Evolutionary conservation across 2,888 invertebrate genomes (phyloP), one percentile per base, ranked within the genome.

Genomic region (Octodonta nipae): DNA sequence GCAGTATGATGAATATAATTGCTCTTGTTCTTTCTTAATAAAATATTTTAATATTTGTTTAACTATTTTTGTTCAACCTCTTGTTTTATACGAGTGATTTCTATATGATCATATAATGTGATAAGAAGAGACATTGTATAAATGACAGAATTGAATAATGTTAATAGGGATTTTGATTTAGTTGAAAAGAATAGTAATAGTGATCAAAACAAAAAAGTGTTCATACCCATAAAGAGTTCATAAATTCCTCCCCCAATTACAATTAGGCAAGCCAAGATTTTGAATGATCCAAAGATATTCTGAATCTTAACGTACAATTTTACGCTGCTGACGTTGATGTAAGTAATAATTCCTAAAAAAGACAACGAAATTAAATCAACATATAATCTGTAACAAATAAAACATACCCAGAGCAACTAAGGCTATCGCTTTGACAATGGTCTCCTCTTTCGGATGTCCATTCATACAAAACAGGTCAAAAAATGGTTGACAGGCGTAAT

Each of bases 261-360:
- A 5, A 85, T 66, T 1, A 78, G 63, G 43, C 87, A 81, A 0
- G 83, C 84, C 1, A 77, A 56, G 2, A 87, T 69, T 64, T 87
- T 88, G 52, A 78, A 80, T 1, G 76, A 68, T 5, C 82, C 80
- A 47, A 86, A 84, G 29, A 83, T 64, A 50, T 86, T 87, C 55
- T 86, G 85, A 2, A 86, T 73, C 51, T 73, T 76, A 1, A 86
- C 80, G 49, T 81, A 83, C 43, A 83, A 56, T 50, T 80, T 82
- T 6, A 84, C 83, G 46, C 83, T 84, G 34, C 72, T 74, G 35
- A 79, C 67, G 50, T 84, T 80, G 30, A 86, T 80, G 54, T 76
- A 79, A 0, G 82, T 79, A 53, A 86, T 80, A 16, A 79, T 50
- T 56, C 75, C 82, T 81, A 66, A 37, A 63, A 59, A 32, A 38